phyloP scores from a whole-genome alignment of 2,888 invertebrate genomes.

The Parasteatoda lunata region DNA sequence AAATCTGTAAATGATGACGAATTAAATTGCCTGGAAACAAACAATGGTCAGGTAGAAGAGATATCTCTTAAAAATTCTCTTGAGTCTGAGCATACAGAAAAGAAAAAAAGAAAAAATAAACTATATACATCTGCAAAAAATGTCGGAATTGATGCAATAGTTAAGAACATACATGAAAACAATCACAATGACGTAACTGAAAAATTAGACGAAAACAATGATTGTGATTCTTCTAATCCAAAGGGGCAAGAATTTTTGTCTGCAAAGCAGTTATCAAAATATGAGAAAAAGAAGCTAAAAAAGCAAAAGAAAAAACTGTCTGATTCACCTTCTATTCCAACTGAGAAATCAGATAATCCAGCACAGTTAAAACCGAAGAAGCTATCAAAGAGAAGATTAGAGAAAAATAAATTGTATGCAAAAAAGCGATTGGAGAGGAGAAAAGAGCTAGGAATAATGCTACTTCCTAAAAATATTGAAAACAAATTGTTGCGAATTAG shows the following conservation, averaged over 20 bases:
- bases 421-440: conserved; percentile 39
- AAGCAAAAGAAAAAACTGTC: background rate
- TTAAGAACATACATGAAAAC: background rate
- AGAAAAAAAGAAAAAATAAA: background rate
- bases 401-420: conserved; percentile 41
- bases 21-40: background rate
- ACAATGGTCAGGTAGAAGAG: background rate
- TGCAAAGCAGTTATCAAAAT: background rate
- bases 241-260: background rate
- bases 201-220: background rate
- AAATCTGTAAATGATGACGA: background rate
- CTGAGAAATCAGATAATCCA: background rate
- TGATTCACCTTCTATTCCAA: background rate
- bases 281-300: background rate
- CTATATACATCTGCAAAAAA: background rate
- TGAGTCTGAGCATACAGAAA: background rate
- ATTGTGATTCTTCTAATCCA: background rate
- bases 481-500: conserved; percentile 67
- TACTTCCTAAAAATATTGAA: conserved; percentile 69
- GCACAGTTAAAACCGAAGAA: background rate
- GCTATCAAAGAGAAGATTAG: background rate
- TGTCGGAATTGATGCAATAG: background rate
- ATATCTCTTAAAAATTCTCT: background rate
- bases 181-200: background rate
- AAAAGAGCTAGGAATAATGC: conserved; percentile 44